Percentiles rank a stretch among this genome's conserved stretches.
Conservation (phyloP, 2,888 invertebrate species). For the Phytoseiulus persimilis region DNA sequence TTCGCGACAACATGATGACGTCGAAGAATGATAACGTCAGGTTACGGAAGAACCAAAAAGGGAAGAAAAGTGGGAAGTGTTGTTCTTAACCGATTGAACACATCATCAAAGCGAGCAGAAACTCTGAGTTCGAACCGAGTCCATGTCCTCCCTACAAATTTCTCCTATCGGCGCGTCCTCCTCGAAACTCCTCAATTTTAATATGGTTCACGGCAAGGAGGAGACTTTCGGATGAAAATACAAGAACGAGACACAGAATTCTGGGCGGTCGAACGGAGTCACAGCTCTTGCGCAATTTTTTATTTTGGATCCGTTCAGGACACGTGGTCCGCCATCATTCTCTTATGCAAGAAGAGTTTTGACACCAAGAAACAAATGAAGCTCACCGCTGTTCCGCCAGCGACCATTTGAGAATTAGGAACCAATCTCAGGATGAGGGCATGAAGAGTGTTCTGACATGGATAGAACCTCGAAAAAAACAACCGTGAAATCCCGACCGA, state of each 20-base stretch:
- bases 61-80: constrained; percentile 48
- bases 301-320: not conserved
- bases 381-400: no score
- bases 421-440: no score
- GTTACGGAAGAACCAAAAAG: constrained; percentile 45
- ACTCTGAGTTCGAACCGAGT: not conserved
- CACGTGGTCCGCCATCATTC: not conserved
- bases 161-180: not conserved
- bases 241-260: not conserved
- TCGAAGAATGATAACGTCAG: constrained; percentile 53
- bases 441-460: no score
- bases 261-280: not conserved
- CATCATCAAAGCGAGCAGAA: constrained; percentile 23
- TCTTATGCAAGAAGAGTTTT: not conserved
- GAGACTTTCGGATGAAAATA: not conserved
- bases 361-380: not conserved
- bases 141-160: not conserved
- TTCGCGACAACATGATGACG: constrained; percentile 62
- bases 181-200: not conserved
- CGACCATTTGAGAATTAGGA: no score
- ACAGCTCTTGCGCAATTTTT: not conserved
- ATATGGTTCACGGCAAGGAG: not conserved
- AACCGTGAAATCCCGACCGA: not conserved
- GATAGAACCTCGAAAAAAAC: not conserved
- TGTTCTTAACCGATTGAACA: constrained; percentile 42